Evolutionary conservation across 2,888 invertebrate species (phyloP).

Genomic region (Pseudoips prasinana): DNA sequence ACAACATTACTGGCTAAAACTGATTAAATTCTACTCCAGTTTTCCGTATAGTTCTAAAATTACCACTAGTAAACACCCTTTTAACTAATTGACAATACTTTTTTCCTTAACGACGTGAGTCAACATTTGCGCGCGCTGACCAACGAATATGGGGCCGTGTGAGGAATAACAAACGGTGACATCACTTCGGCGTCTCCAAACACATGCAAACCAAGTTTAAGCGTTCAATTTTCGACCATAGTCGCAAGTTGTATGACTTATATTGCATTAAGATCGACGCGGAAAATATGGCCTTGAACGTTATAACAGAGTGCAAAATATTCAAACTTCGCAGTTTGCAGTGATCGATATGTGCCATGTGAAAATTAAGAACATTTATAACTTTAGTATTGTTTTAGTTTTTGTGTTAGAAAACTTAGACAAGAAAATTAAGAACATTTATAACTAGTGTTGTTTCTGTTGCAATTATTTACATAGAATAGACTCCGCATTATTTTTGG

Average conservation of each 20-base stretch:
- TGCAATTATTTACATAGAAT: too few species aligned
- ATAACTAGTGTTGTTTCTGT: too few species aligned
- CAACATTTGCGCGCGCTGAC: slow-evolving; percentile 51
- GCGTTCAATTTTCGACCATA: slow-evolving; percentile 30
- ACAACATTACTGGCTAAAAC: too few species aligned
- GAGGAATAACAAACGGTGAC: slow-evolving; percentile 74
- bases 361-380: too few species aligned
- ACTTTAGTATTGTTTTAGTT: too few species aligned
- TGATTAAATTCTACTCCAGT: too few species aligned
- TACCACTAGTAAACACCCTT: slow-evolving; percentile 27
- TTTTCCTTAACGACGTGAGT: slow-evolving; percentile 58
- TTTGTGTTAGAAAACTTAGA: too few species aligned
- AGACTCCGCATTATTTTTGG: too few species aligned
- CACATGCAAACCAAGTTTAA: slow-evolving; percentile 44
- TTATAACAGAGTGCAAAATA: slow-evolving; percentile 49
- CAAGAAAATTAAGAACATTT: too few species aligned
- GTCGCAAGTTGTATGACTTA: slow-evolving; percentile 41
- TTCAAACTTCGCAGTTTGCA: slow-evolving; percentile 37
- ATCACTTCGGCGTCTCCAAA: slow-evolving; percentile 59
- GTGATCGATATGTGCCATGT: slow-evolving; percentile 37
- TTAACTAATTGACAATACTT: slow-evolving; percentile 38
- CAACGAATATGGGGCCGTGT: slow-evolving; percentile 49
- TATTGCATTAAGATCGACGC: slow-evolving; percentile 31
- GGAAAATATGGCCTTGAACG: slow-evolving; percentile 50
- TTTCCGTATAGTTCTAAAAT: slow-evolving; percentile 7